Evolutionary conservation across 2,797 vertebrate species (phyloP).

Genomic region (Potorous gilbertii): DNA sequence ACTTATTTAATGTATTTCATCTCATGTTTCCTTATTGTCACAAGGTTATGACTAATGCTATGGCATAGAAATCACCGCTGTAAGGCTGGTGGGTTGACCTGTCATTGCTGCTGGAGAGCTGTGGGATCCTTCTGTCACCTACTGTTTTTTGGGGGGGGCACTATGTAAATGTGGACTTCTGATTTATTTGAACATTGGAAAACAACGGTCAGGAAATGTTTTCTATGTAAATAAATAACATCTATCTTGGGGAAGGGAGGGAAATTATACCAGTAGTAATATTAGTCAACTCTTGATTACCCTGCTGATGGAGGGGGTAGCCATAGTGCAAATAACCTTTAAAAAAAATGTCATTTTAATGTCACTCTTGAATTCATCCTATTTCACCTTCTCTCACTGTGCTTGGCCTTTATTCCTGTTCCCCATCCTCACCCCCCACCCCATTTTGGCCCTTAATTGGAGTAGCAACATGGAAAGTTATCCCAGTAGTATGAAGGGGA

Average conservation of each 20-base stretch:
- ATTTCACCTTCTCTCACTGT: neutral
- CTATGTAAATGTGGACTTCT: slow-evolving; percentile 82
- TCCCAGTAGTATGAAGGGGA: neutral
- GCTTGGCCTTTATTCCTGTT: neutral
- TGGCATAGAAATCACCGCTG: slow-evolving; percentile 70
- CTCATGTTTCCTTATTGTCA: slow-evolving; percentile 85
- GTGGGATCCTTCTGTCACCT: slow-evolving; percentile 80
- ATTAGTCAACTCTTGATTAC: slow-evolving; percentile 30
- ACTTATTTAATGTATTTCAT: slow-evolving; percentile 88
- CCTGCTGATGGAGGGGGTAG: neutral
- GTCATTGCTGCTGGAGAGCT: slow-evolving; percentile 86
- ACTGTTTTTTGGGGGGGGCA: slow-evolving; percentile 78
- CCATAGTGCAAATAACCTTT: neutral
- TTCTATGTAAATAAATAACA: slow-evolving; percentile 91
- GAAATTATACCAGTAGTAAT: slow-evolving; percentile 84
- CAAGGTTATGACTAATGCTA: slow-evolving; percentile 73
- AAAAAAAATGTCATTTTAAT: neutral
- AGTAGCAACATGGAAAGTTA: neutral
- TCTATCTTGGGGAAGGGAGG: slow-evolving; percentile 84
- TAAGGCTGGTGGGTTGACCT: slow-evolving; percentile 78
- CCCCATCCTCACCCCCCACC: neutral
- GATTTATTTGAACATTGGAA: slow-evolving; percentile 74
- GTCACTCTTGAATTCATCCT: neutral
- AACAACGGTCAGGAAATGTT: slow-evolving; percentile 88
- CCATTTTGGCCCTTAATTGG: neutral